phyloP scores from a whole-genome alignment of 2,113 vertebrate genomes.

The Elanoides forficatus region DNA sequence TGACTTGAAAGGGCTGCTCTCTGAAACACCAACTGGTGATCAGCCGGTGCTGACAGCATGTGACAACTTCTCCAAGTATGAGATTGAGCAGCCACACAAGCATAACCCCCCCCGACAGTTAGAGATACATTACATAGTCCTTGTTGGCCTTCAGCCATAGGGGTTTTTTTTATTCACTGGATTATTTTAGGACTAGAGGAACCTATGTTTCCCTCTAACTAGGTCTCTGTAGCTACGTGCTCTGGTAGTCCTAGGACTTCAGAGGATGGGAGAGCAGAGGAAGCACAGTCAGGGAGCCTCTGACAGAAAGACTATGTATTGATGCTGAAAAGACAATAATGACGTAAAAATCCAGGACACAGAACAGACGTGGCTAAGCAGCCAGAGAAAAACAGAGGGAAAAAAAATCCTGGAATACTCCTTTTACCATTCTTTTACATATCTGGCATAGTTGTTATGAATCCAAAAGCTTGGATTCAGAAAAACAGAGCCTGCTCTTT shows the following conservation, averaged over 20 bases:
- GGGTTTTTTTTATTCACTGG: neutral
- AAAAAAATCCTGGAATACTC: neutral
- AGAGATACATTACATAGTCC: neutral
- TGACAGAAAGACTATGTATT: neutral
- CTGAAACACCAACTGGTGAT: neutral
- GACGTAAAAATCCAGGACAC: neutral
- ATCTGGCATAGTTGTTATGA: neutral
- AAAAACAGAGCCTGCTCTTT: neutral
- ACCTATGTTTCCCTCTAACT: neutral
- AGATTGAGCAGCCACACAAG: neutral
- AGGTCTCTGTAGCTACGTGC: neutral
- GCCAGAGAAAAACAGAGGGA: neutral
- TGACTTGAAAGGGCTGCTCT: neutral
- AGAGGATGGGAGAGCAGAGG: neutral
- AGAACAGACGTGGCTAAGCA: neutral
- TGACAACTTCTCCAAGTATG: neutral
- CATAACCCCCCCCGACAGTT: neutral
- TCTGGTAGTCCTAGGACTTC: neutral
- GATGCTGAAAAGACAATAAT: neutral
- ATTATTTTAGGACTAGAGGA: neutral
- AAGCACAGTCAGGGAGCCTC: neutral
- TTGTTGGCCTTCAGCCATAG: neutral
- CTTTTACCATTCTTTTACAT: neutral
- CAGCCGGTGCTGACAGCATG: neutral
- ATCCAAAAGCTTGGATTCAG: neutral